Conservation (phyloP, 2,888 invertebrate genomes). For the Callosobruchus maculatus region DNA sequence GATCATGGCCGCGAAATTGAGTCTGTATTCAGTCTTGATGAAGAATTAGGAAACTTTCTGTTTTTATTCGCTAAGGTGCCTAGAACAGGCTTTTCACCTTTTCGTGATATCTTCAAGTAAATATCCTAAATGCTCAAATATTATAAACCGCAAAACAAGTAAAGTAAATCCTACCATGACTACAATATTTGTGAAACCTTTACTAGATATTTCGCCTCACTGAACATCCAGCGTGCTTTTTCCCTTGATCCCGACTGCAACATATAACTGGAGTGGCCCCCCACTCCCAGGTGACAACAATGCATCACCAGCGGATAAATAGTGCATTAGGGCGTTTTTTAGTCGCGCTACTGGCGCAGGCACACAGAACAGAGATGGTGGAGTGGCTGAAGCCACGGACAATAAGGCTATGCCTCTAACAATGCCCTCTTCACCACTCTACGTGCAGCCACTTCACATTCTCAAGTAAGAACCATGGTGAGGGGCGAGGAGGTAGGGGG, state of each 20-base stretch:
- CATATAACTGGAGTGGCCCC: not conserved
- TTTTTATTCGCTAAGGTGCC: too few relatives aligned
- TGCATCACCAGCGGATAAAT: slow-evolving; percentile 27
- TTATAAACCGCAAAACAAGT: too few relatives aligned
- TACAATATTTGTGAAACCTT: too few relatives aligned
- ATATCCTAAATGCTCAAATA: too few relatives aligned
- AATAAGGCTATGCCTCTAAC: not conserved
- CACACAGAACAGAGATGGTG: not conserved
- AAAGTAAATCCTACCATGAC: too few relatives aligned
- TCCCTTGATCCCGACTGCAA: not conserved
- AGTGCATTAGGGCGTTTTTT: slow-evolving; percentile 38
- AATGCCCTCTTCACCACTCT: not conserved
- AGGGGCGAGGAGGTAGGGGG: slow-evolving; percentile 2
- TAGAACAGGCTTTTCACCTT: too few relatives aligned
- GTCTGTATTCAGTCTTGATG: too few relatives aligned
- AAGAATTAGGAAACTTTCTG: too few relatives aligned
- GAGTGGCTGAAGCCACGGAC: not conserved
- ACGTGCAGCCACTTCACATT: slow-evolving; percentile 9
- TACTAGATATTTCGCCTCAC: not conserved
- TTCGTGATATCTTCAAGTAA: too few relatives aligned
- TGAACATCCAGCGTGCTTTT: not conserved
- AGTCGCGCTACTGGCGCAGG: slow-evolving; percentile 35
- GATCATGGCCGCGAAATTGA: too few relatives aligned
- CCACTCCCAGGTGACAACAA: not conserved
- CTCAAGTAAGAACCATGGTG: not conserved